Evolutionary conservation across 2,888 invertebrate genomes (phyloP).

Genomic region (Thymelicus acteon): DNA sequence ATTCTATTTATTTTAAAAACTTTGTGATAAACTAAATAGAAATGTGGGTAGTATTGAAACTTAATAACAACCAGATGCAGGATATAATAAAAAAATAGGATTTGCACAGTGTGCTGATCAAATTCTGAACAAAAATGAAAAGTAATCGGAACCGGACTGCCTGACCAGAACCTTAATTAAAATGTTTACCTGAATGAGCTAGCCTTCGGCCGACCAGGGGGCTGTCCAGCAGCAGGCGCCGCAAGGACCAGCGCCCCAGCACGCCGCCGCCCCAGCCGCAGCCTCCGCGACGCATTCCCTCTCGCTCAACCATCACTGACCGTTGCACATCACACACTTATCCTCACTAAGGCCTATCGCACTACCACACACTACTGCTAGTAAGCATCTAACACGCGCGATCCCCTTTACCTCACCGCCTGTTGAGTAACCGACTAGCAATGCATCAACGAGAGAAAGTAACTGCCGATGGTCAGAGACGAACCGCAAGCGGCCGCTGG

Average conservation of each 20-base stretch:
- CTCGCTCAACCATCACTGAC: constrained; percentile 76
- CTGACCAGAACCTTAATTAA: constrained; percentile 22
- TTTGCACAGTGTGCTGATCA: background rate
- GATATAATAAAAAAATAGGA: no score
- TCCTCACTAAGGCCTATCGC: constrained; percentile 47
- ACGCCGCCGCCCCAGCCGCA: constrained; percentile 79
- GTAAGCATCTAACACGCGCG: constrained; percentile 54
- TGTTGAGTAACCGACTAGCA: constrained; percentile 71
- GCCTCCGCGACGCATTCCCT: constrained; percentile 75
- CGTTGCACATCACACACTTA: constrained; percentile 64
- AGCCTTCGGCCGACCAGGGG: constrained; percentile 88
- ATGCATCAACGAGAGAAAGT: constrained; percentile 80
- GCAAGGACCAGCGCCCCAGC: constrained; percentile 86
- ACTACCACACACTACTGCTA: constrained; percentile 56
- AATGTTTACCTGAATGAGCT: constrained; percentile 74
- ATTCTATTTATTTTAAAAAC: background rate
- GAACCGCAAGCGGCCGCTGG: constrained; percentile 45
- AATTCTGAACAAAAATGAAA: background rate
- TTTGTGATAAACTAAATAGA: background rate
- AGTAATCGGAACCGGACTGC: background rate
- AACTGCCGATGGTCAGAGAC: constrained; percentile 70
- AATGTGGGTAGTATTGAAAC: background rate
- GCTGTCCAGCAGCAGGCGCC: constrained; percentile 88
- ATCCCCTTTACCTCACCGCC: constrained; percentile 66
- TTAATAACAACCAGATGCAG: no score